Evolutionary conservation across 2,888 invertebrate species (phyloP), one percentile per base, ranked within the genome.

Genomic region (Yponomeuta malinellus): DNA sequence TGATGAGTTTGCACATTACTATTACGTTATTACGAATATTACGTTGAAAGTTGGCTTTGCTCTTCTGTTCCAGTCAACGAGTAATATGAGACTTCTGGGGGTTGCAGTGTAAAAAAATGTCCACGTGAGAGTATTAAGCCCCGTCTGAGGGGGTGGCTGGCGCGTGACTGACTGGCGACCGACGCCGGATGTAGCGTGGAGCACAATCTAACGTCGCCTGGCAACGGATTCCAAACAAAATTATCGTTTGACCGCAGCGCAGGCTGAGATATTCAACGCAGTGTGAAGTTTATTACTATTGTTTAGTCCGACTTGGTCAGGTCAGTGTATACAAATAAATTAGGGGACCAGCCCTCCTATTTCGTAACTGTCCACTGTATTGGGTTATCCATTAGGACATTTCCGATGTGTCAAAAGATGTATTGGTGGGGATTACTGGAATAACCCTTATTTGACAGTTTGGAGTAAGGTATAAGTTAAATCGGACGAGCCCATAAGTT

Each of bases 161-260:
- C 69, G 74, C 75, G 74, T 77, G 79, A 75, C 76, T 76, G 78
- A 79, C 81, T 70, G n/a, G 2, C 23, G 63, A 23, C 48, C 23
- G 48, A 52, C 69, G 84, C 80, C 86, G 87, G 87, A 87, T 87
- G 87, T 85, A 80, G 82, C 82, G 82, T 83, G 81, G 79, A 80
- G 79, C 65, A 77, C 79, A 76, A 77, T 81, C 79, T 72, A 71
- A 75, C 80, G 90, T 91, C 79, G 79, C 91, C 75, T 73, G 73
- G 91, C 90, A 90, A 91, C 90, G 82, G 85, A 80, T 86, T 83
- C 83, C 87, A 87, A 90, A 90, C 90, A 90, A 85, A 86, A 84
- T 81, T 81, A 65, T 31, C 23, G 65, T 59, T 59, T 59, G 52
- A 15, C 15, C 52, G 52, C 52, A 59, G 29, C 52, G 15, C 52